Evolutionary conservation across 2,113 vertebrate genomes (phyloP), one percentile per base, ranked within the genome.

Genomic region (Scophthalmus maximus): DNA sequence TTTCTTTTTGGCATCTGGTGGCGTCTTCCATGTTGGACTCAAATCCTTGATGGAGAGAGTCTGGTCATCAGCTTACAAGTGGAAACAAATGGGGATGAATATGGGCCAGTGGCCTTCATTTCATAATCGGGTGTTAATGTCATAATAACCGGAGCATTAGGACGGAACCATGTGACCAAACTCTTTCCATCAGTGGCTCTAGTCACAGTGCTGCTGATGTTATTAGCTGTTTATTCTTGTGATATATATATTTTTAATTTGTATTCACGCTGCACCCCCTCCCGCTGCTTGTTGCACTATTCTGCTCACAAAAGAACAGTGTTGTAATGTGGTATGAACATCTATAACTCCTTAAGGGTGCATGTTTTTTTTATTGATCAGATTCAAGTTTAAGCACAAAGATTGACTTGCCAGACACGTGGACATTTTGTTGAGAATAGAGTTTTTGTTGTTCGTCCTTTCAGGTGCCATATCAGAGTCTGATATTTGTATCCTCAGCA

Each of bases 111-210:
- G 22, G 3, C 60, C 4, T 15, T 44, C n/a, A 8, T 12, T 10
- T 50, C 0, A 50, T 52, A 1, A 36, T 53, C 47, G 4, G 40
- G 5, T n/a, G 23, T 30, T 66, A 3, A 40, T 20, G 40, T 4
- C 36, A 40, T 40, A 15, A 5, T 11, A 40, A 8, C 20, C 18
- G 9, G 26, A 64, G 17, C 15, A 36, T 50, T 20, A 7, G n/a
- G 52, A 14, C 46, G 55, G 6, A 44, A n/a, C n/a, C 32, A 22
- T 49, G 2, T 63, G 62, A 82, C 69, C 76, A 73, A 51, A 82
- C 68, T 81, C 85, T 90, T 56, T 83, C 68, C 71, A 81, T 84
- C 81, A 78, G 61, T 29, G 79, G 23, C 78, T 77, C 8, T 10
- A 38, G 26, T 59, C 68, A 12, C 42, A 46, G 18, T 46, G 42